Evolutionary conservation across 2,888 invertebrate species (phyloP), one percentile per base, ranked within the genome.

Genomic region (Rapana venosa): DNA sequence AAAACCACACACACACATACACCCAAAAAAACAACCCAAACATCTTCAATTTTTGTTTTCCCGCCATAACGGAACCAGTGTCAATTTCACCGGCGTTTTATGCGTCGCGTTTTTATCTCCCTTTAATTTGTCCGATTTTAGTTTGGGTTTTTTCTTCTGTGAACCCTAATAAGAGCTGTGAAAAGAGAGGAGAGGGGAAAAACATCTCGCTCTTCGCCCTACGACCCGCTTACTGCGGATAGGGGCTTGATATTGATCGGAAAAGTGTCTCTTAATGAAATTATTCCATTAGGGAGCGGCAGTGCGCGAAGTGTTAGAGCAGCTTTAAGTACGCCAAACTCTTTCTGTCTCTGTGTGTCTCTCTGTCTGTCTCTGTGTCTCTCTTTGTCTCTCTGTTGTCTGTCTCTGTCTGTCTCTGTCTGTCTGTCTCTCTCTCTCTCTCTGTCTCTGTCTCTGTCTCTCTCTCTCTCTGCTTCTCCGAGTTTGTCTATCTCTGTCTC

Each of bases 221-320:
- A 47, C 74, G 26, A 26, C 74, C 30, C 4, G n/a, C 74, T 74
- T 74, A 74, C 74, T 26, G 74, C 26, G 26, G 26, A 74, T 22
- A 74, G 11, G 74, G 79, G 0, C 26, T 79, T 79, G n/a, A 30
- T 58, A 58, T 85, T 85, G 56, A 85, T 58, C 58, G 35, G 56
- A 17, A 87, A 66, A 36, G 30, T 35, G 36, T 35, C 74, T 22
- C 70, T 36, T 74, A 87, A 87, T 87, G 74, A 87, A 70, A 74
- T 87, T 87, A 74, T n/a, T 87, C 87, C 74, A 87, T 74, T 70
- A 70, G 70, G 36, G 17, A 13, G 15, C 8, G 15, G 6, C 30
- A 85, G 56, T 85, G 56, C 58, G 85, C 11, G 58, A 47, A 85
- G 85, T 47, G 47, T 58, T 58, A 47, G 13, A n/a, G 8, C 79